Base-by-base conservation (phyloP, 2,888 invertebrate genomes). In the Amphipyra berbera region DNA sequence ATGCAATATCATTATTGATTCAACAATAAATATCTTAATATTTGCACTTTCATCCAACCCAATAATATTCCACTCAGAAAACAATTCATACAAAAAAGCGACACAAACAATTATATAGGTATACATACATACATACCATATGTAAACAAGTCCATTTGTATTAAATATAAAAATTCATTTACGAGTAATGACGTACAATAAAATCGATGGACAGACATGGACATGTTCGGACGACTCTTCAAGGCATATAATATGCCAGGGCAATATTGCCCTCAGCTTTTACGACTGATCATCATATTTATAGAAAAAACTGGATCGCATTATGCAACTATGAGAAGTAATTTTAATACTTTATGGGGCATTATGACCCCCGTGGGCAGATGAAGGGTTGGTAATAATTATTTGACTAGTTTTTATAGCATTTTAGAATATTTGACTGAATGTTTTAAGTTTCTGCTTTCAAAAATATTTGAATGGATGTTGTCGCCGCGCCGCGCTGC, bases 251-350 rank as follows among this genome's bases (percentile, higher is more conserved):
- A 50, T 50, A 62, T 30, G 33, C 46, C 41, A 7, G 49, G 45
- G 33, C 33, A 4, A 56, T 47, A 64, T 68, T 59, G 53, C 47
- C 45, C 40, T 14, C 15, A 30, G 33, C 59, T 38, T 74, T 57
- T 55, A 63, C 66, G 47, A 56, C 52, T 56, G 56, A 57, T 54
- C 50, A 37, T 57, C 47, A 53, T 60, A 21, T 75, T 66, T 75
- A 46, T 58, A 62, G 44, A 57, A 37, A 57, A 37, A 59, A 53
- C 53, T 54, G 53, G 15, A 38, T 46, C 13, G 13, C 12, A 14
- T 10, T n/a, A 45, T 45, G 27, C 21, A 6, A 52, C 14, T 30
- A 41, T 44, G 48, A 38, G 21, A 21, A 45, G 15, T 37, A 13
- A 14, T 27, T 47, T 55, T 54, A 30, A 35, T 3, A 37, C 7